A percentile compares a stretch with the other conserved stretches of the same genome.
phyloP scores from a whole-genome alignment of 2,113 vertebrate species.

The Nyctibius bracteatus region DNA sequence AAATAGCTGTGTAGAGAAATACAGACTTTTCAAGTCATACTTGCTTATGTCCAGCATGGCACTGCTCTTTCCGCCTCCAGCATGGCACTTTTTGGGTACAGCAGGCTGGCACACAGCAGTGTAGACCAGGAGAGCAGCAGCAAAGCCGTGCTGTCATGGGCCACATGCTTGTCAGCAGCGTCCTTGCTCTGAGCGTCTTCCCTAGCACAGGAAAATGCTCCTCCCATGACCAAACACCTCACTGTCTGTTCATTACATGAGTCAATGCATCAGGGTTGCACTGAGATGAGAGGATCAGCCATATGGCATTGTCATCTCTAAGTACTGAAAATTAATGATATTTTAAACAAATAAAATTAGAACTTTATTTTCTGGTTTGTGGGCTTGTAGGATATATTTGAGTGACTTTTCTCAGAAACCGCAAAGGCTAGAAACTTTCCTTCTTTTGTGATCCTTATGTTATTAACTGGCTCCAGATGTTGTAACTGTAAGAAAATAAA shows the following conservation, averaged over 20 bases:
- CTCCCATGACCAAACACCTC: rapidly evolving
- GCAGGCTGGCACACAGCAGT: neutral
- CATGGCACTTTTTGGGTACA: no score
- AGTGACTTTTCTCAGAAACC: neutral
- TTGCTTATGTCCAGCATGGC: neutral
- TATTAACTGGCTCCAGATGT: constrained; percentile 32
- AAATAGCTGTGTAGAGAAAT: neutral
- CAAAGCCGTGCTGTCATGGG: rapidly evolving
- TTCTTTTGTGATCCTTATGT: neutral
- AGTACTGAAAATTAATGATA: neutral
- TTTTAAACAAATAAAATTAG: neutral
- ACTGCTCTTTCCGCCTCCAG: neutral
- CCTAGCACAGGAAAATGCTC: neutral
- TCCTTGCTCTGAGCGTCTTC: neutral
- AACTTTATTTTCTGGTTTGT: constrained; percentile 7
- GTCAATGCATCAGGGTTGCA: no score
- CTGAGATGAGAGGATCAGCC: neutral
- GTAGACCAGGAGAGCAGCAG: neutral
- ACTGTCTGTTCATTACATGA: rapidly evolving
- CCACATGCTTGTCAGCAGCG: neutral
- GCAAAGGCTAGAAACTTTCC: neutral
- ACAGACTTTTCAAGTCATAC: neutral
- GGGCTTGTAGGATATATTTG: neutral
- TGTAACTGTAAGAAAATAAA: neutral
- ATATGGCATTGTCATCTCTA: neutral